Evolutionary conservation across 1,140 invertebrate genomes (phyloP), one percentile per base, ranked within the genome.

Genomic region (Pogonognathellus flavescens): DNA sequence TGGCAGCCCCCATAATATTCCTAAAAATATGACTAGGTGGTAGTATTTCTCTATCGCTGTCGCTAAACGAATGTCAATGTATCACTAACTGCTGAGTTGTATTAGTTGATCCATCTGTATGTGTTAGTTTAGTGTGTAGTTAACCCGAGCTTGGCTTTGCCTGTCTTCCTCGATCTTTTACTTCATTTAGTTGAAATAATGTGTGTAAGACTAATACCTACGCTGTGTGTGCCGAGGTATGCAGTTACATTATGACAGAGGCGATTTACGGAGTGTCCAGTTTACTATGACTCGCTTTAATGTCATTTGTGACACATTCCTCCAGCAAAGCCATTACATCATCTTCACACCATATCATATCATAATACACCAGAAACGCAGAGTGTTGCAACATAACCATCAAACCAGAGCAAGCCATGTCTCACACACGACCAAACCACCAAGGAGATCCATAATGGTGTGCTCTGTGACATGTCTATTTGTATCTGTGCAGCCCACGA

Each of bases 31-130:
- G 31, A 41, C 31, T 41, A 41, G 31, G 31, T 41, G 31, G 2
- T 41, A 41, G 31, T 76, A 41, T 76, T n/a, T 76, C 25, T 76
- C 70, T 76, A 76, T 76, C 41, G 25, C 41, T 16, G 31, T 76
- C 70, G 25, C 31, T 41, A 76, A 31, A 49, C 25, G n/a, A 76
- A 31, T 76, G 70, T 31, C 70, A 76, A 76, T 76, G 70, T 50
- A 76, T 76, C 70, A 76, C 70, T 31, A 49, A 76, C 53, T 41
- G 70, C 41, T 49, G n/a, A 50, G 70, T 41, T 41, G 1, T 76
- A 76, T 76, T 76, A 72, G 66, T 31, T 72, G 31, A 72, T 72
- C 66, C 41, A 72, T 72, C 66, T 72, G 66, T 72, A 72, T 72
- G 66, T 72, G 66, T 72, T 72, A 49, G 66, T 72, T 41, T 72